Evolutionary conservation across 2,888 invertebrate species (phyloP), one percentile per base, ranked within the genome.

Genomic region (Cephus spinipes): DNA sequence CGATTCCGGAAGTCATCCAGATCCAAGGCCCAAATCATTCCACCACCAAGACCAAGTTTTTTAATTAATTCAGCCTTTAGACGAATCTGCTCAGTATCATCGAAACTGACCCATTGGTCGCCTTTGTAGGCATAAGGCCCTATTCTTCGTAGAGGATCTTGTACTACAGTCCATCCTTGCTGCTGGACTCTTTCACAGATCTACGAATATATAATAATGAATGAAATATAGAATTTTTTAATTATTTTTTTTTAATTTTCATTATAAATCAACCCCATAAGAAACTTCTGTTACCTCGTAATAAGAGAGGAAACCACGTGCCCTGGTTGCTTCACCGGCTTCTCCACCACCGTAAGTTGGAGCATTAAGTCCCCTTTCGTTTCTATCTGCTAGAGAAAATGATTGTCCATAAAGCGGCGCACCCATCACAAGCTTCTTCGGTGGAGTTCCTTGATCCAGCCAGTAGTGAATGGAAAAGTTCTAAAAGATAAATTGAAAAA

Each of bases 31-130:
- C 97, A 98, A 33, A 97, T 95, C 97, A 97, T 97, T 71, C 95
- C 95, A 68, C 97, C 97, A 30, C 96, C 97, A 4, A 98, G 92
- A 0, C 95, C 95, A 93, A 96, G 95, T 1, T 95, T 94, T 80
- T 95, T 95, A 11, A 97, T 94, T 87, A 95, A 97, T 86, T 97
- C 95, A 4, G 97, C 95, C 91, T 98, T 98, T 85, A 96, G 95
- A 36, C 95, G 93, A 32, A 97, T 95, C 94, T 97, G 97, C 68
- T 94, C 94, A 68, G 95, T 94, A 90, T 98, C 98, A 88, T 98
- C 98, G 87, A 97, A 98, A 11, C 97, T 97, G 11, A 98, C 98
- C 98, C 98, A 98, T 87, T 98, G 98, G 89, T 97, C 97, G 34
- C 95, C 93, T 79, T 93, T 92, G 83, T 95, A 96, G 0, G 98